Evolutionary conservation across 2,797 vertebrate species (phyloP).

Genomic region (Dipus sagitta): DNA sequence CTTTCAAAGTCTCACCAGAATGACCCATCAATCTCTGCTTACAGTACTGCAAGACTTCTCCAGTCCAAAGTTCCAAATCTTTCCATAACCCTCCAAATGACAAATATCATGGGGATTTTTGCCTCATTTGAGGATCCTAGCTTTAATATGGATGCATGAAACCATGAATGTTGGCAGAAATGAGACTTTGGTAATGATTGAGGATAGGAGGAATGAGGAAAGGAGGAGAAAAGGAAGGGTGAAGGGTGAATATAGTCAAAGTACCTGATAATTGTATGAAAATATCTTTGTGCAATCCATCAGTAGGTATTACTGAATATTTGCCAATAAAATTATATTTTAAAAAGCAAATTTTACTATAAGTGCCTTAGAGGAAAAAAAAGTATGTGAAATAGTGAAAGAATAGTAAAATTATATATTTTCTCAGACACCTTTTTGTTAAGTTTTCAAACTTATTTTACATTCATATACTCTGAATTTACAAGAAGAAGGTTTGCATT

Average conservation of each 20-base stretch:
- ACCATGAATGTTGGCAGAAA: no score
- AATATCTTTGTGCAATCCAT: background rate
- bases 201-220: background rate
- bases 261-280: background rate
- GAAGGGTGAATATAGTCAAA: background rate
- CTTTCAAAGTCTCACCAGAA: no score
- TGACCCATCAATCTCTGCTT: no score
- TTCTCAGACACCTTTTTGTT: background rate
- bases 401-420: background rate
- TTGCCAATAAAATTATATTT: background rate
- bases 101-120: no score
- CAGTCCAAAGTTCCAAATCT: no score
- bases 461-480: constrained; percentile 75
- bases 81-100: no score
- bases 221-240: background rate
- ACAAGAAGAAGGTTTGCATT: constrained; percentile 81
- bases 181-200: no score
- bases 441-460: constrained; percentile 71
- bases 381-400: background rate
- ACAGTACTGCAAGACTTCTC: no score
- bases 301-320: background rate
- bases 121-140: no score
- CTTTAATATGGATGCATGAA: no score
- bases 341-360: background rate
- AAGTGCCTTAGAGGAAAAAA: background rate